phyloP scores from a whole-genome alignment of 2,113 vertebrate species.

The Glaucomys volans region DNA sequence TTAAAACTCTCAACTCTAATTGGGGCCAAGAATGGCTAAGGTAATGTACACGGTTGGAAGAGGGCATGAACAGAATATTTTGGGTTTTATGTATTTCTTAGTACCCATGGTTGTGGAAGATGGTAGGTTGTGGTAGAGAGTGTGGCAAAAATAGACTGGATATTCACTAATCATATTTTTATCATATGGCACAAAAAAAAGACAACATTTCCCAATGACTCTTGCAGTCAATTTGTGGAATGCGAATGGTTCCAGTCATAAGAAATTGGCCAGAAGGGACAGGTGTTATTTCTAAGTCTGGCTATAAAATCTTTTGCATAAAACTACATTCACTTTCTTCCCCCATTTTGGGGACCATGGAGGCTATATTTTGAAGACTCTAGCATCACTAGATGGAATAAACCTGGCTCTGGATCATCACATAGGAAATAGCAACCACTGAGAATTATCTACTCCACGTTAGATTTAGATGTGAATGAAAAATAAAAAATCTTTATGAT shows the following conservation, averaged over 20 bases:
- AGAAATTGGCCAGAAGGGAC: background rate
- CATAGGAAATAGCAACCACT: background rate
- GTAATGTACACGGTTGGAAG: background rate
- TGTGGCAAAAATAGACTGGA: background rate
- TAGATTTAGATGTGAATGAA: background rate
- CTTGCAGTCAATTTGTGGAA: background rate
- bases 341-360: background rate
- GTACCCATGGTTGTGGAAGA: background rate
- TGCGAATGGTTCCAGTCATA: background rate
- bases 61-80: background rate
- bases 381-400: background rate
- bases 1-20: background rate
- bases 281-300: background rate
- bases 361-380: background rate
- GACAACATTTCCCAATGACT: background rate
- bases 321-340: background rate
- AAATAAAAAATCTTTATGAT: slow-evolving; percentile 1
- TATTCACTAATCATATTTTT: background rate
- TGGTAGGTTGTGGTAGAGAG: background rate
- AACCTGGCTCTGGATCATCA: background rate
- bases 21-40: background rate
- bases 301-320: background rate
- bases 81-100: background rate
- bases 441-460: background rate
- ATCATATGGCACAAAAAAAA: background rate